phyloP scores from a whole-genome alignment of 2,113 vertebrate species.

The Tyrannus savana region DNA sequence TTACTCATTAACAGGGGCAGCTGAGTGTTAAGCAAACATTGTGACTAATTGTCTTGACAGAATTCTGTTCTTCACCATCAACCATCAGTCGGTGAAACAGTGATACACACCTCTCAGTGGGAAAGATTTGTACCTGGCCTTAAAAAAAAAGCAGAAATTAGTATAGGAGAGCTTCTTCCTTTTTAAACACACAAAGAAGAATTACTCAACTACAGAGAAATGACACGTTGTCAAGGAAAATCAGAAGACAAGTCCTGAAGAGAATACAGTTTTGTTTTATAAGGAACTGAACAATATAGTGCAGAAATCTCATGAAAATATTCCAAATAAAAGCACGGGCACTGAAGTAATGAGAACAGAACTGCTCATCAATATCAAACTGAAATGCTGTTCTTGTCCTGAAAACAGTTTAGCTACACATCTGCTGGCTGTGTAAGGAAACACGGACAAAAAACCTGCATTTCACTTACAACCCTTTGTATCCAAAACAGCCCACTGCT shows the following conservation, averaged over 20 bases:
- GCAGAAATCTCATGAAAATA: neutral
- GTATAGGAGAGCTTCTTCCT: neutral
- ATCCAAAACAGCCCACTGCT: neutral
- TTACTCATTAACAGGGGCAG: neutral
- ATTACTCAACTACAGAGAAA: neutral
- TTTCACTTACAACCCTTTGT: neutral
- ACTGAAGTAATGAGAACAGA: neutral
- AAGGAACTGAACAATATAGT: neutral
- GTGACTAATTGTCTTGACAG: neutral
- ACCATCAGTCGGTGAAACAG: neutral
- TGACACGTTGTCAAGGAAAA: neutral
- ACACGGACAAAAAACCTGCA: neutral
- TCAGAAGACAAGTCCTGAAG: neutral
- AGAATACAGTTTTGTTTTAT: neutral
- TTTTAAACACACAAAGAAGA: neutral
- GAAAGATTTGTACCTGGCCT: slow-evolving; percentile 31
- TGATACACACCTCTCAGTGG: neutral
- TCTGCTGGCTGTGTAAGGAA: neutral
- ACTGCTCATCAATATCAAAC: neutral
- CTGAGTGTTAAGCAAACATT: neutral
- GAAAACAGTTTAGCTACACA: neutral
- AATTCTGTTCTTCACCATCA: neutral
- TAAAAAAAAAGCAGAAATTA: slow-evolving; percentile 16
- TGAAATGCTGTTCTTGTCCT: neutral
- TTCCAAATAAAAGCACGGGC: neutral